Percentiles rank a stretch among this genome's conserved stretches.
Conservation (phyloP, 2,888 invertebrate species). For the Agriopis marginaria region DNA sequence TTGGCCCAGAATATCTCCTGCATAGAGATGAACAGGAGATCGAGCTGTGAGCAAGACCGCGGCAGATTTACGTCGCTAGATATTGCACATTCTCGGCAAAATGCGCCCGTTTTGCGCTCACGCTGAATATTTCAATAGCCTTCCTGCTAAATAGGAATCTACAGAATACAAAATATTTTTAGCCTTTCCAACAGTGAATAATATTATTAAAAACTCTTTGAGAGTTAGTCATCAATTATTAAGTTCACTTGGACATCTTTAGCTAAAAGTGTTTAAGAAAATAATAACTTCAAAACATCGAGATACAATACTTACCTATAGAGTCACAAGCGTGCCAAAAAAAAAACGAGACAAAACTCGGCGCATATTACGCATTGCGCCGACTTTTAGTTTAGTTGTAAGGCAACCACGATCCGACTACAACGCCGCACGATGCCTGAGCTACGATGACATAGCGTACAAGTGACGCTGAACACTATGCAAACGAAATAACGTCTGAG, state of each 20-base stretch:
- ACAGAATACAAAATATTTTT: slow-evolving; percentile 14
- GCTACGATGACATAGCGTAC: too few relatives aligned
- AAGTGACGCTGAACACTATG: too few relatives aligned
- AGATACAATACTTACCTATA: too few relatives aligned
- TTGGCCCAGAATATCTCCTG: slow-evolving; percentile 1
- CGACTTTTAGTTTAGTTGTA: too few relatives aligned
- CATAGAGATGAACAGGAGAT: slow-evolving; percentile 8
- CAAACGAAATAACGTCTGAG: too few relatives aligned
- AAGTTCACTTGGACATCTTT: background rate
- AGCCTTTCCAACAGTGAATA: background rate
- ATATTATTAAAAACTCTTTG: background rate
- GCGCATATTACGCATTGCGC: too few relatives aligned
- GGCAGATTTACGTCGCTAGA: slow-evolving; percentile 65
- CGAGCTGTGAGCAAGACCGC: slow-evolving; percentile 53
- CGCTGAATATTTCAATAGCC: slow-evolving; percentile 59
- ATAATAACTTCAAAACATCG: too few relatives aligned
- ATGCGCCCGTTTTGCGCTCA: slow-evolving; percentile 55
- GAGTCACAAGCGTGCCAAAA: too few relatives aligned
- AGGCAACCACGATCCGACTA: too few relatives aligned
- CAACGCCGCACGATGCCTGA: too few relatives aligned
- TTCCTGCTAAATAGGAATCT: slow-evolving; percentile 27
- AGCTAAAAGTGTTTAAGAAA: background rate
- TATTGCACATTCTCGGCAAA: slow-evolving; percentile 71
- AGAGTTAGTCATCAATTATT: background rate
- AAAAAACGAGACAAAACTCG: too few relatives aligned